Evolutionary conservation across 2,888 invertebrate species (phyloP), one percentile per base, ranked within the genome.

Genomic region (Plagodis pulveraria): DNA sequence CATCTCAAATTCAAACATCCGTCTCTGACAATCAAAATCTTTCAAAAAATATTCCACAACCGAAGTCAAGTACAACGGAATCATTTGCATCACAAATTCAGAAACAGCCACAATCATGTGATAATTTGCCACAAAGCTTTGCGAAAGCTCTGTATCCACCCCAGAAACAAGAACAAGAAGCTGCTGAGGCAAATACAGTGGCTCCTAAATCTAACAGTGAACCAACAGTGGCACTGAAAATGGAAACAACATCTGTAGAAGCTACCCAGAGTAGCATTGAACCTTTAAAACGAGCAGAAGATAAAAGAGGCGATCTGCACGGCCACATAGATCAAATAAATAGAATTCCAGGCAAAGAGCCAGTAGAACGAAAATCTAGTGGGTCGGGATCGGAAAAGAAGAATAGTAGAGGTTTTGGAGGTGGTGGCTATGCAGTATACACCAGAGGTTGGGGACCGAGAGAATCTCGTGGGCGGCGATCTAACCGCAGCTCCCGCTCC

Each of bases 301-400:
- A 89, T 52, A 89, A 88, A 74, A 86, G 84, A 67, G 78, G 71
- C 62, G 91, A 91, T 62, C 75, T 81, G 65, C 81, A 56, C 42
- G 47, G 82, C 61, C 78, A 76, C 61, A 83, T 92, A 71, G 91
- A 89, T 50, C 84, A 87, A 59, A 71, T 87, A 12, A 93, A 93
- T 64, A 88, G 91, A 70, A 81, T 87, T 33, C 87, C 93, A 41
- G 81, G 84, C 43, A 93, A 94, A 72, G 92, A 93, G 65, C 88
- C 91, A 4, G 71, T 89, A 43, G 91, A 93, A 77, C 73, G 92
- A 52, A 93, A 84, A 83, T 93, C 79, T 68, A 93, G 86, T 74
- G 87, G 86, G 58, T 89, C 89, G 53, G 88, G 86, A 75, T 87
- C 87, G 78, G 79, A 94, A 87, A 87, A 94, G 89, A 85, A 93